Percentiles rank a stretch among this genome's conserved stretches.
phyloP scores from a whole-genome alignment of 2,113 vertebrate genomes.

The Anguilla rostrata region DNA sequence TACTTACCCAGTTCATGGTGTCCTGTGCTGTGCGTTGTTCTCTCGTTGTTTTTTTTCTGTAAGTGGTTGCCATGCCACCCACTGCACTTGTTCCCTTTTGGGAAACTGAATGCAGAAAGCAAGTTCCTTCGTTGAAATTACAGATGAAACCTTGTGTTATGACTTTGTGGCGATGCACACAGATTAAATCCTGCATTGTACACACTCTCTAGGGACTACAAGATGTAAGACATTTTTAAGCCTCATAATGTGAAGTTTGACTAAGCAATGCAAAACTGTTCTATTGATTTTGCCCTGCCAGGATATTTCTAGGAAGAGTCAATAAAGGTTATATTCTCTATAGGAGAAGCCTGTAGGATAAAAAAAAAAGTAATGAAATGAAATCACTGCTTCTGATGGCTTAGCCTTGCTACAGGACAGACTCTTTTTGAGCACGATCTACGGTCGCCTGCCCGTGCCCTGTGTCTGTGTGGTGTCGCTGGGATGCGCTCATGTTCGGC shows the following conservation, averaged over 20 bases:
- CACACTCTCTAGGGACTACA: not conserved
- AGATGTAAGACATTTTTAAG: not conserved
- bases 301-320: not conserved
- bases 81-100: not conserved
- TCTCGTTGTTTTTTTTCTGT: not conserved
- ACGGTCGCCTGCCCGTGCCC: not conserved
- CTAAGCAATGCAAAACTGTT: constrained; percentile 19
- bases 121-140: constrained; percentile 42
- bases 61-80: constrained; percentile 1
- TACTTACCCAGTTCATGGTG: not conserved
- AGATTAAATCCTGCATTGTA: constrained; percentile 31
- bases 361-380: too few relatives aligned
- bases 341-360: not conserved
- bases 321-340: not conserved
- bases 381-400: not conserved
- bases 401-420: not conserved
- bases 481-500: constrained; percentile 12
- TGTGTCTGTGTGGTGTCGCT: not conserved
- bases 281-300: not conserved
- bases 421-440: not conserved
- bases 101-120: constrained; percentile 25
- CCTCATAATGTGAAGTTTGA: not conserved
- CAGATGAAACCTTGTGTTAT: constrained; percentile 35
- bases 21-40: not conserved
- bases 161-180: constrained; percentile 20